phyloP scores from a whole-genome alignment of 2,888 invertebrate genomes.

The Cheilosia grossa region DNA sequence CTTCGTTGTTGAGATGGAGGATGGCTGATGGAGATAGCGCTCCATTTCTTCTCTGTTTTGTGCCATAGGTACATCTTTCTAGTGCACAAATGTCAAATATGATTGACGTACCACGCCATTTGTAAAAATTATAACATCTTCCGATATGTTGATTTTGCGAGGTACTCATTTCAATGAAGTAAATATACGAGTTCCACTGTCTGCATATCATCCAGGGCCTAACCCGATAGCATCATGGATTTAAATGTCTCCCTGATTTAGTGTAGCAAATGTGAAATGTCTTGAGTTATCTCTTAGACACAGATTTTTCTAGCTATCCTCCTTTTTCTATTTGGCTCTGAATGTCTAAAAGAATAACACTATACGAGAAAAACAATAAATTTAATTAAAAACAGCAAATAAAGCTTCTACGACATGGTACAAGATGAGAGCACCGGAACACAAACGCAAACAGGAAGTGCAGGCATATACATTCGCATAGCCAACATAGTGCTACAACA shows the following conservation, averaged over 20 bases:
- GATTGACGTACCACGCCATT: too few species aligned
- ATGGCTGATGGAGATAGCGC: too few species aligned
- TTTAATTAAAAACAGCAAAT: slow-evolving; percentile 52
- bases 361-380: slow-evolving; percentile 60
- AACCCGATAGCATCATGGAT: background rate
- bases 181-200: too few species aligned
- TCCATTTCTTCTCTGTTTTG: too few species aligned
- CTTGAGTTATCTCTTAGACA: slow-evolving; percentile 38
- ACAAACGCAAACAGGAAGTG: slow-evolving; percentile 68
- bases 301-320: slow-evolving; percentile 16
- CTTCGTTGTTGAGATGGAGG: too few species aligned
- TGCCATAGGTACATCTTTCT: too few species aligned
- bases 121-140: too few species aligned
- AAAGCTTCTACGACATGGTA: slow-evolving; percentile 20
- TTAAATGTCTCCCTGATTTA: background rate
- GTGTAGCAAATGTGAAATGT: slow-evolving; percentile 24
- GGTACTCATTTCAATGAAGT: too few species aligned
- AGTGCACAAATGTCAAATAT: too few species aligned
- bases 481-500: slow-evolving; percentile 47
- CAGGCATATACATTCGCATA: slow-evolving; percentile 53
- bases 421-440: slow-evolving; percentile 55
- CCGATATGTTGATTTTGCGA: too few species aligned
- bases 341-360: slow-evolving; percentile 53
- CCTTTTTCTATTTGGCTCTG: background rate
- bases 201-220: too few species aligned